phyloP scores from a whole-genome alignment of 2,888 invertebrate species.

The Notodonta dromedarius region DNA sequence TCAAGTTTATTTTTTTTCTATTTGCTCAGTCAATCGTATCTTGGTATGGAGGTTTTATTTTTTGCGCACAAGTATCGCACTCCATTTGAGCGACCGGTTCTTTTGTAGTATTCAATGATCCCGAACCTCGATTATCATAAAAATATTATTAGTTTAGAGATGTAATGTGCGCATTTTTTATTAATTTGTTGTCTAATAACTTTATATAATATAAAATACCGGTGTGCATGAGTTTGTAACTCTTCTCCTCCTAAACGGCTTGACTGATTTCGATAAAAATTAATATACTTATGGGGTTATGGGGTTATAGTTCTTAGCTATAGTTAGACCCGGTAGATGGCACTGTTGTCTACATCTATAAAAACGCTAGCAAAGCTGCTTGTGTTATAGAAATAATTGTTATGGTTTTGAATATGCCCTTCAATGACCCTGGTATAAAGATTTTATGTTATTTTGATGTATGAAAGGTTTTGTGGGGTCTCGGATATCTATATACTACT shows the following conservation, averaged over 20 bases:
- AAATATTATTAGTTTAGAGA: background rate
- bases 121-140: background rate
- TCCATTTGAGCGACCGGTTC: constrained; percentile 3
- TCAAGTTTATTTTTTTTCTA: constrained; percentile 15
- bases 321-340: too few relatives aligned
- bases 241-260: too few relatives aligned
- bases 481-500: background rate
- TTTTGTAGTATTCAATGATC: constrained; percentile 7
- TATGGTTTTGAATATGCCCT: background rate
- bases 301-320: too few relatives aligned
- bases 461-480: background rate
- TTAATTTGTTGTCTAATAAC: background rate
- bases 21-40: constrained; percentile 1
- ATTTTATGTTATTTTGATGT: background rate
- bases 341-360: too few relatives aligned
- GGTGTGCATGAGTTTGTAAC: too few relatives aligned
- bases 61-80: constrained; percentile 1
- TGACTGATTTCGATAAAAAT: too few relatives aligned
- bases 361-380: too few relatives aligned
- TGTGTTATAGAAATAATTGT: background rate
- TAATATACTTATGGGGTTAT: too few relatives aligned
- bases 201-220: too few relatives aligned
- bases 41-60: constrained; percentile 5
- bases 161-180: background rate
- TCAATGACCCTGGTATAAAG: background rate